phyloP scores from a whole-genome alignment of 2,113 vertebrate species.

The Psophia crepitans region DNA sequence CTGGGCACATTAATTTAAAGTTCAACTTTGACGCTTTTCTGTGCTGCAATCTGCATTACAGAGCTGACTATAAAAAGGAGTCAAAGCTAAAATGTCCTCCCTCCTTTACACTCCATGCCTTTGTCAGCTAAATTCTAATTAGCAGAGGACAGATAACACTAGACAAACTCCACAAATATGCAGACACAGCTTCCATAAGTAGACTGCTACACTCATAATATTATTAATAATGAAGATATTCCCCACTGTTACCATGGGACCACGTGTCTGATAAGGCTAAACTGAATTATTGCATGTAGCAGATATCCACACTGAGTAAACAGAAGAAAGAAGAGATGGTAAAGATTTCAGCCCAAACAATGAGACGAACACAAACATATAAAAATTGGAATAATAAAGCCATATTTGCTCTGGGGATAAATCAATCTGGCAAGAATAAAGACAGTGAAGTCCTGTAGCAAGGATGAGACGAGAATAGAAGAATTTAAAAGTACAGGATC shows the following conservation, averaged over 20 bases:
- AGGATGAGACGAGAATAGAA: not conserved
- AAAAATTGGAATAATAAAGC: slow-evolving; percentile 54
- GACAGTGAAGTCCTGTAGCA: not conserved
- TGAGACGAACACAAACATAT: slow-evolving; percentile 42
- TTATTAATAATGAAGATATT: slow-evolving; percentile 69
- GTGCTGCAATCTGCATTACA: not conserved
- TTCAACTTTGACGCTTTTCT: not conserved
- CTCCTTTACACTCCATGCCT: slow-evolving; percentile 12
- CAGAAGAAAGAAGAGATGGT: slow-evolving; percentile 40
- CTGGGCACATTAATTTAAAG: not conserved
- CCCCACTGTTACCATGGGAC: slow-evolving; percentile 19
- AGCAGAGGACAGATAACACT: slow-evolving; percentile 52
- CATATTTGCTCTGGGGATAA: slow-evolving; percentile 15
- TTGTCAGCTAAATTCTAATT: slow-evolving; percentile 66
- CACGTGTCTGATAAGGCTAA: slow-evolving; percentile 56
- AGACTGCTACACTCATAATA: slow-evolving; percentile 1
- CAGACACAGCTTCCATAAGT: slow-evolving; percentile 24
- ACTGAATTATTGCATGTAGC: slow-evolving; percentile 19
- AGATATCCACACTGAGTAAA: slow-evolving; percentile 58
- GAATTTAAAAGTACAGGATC: not conserved
- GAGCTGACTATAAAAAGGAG: not conserved
- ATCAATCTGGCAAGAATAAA: not conserved
- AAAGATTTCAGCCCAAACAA: slow-evolving; percentile 35
- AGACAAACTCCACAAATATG: slow-evolving; percentile 46
- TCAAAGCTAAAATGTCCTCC: not conserved